phyloP scores from a whole-genome alignment of 2,888 invertebrate species.

The Diadegma fenestrale region DNA sequence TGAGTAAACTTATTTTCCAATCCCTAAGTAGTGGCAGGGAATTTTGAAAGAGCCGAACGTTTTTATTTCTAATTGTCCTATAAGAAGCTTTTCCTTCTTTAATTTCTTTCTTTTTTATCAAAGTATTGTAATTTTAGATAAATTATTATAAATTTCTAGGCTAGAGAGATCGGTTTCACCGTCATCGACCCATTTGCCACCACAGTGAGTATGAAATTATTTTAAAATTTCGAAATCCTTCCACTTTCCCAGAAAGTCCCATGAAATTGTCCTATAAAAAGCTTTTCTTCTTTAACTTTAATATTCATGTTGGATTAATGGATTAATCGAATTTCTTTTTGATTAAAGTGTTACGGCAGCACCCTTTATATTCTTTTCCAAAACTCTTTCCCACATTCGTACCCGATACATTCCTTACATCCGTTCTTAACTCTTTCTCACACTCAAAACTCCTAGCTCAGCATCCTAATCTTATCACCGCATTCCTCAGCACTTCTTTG shows the following conservation, averaged over 20 bases:
- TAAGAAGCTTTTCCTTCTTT: constrained; percentile 5
- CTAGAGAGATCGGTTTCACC: not conserved
- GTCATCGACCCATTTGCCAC: not conserved
- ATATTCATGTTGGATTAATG: not conserved
- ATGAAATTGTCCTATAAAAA: too few species aligned
- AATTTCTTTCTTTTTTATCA: not conserved
- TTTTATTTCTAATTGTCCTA: constrained; percentile 7
- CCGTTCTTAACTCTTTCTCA: too few species aligned
- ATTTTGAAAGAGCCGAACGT: constrained; percentile 6
- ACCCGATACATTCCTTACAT: too few species aligned
- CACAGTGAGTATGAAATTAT: not conserved
- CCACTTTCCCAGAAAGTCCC: constrained; percentile 4
- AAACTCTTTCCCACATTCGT: too few species aligned
- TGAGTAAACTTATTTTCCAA: constrained; percentile 6
- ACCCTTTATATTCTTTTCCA: too few species aligned
- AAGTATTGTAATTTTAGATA: not conserved
- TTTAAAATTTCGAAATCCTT: not conserved
- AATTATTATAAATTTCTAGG: constrained; percentile 11
- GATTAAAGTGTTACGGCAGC: too few species aligned
- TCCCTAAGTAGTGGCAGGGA: constrained; percentile 6
- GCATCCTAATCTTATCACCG: too few species aligned
- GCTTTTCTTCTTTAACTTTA: too few species aligned
- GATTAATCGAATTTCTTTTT: not conserved
- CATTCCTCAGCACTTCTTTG: too few species aligned
- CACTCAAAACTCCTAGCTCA: too few species aligned